Base-by-base conservation (phyloP, 37 sponge, comb jelly and placozoan species). In the Halichondria panicea region DNA sequence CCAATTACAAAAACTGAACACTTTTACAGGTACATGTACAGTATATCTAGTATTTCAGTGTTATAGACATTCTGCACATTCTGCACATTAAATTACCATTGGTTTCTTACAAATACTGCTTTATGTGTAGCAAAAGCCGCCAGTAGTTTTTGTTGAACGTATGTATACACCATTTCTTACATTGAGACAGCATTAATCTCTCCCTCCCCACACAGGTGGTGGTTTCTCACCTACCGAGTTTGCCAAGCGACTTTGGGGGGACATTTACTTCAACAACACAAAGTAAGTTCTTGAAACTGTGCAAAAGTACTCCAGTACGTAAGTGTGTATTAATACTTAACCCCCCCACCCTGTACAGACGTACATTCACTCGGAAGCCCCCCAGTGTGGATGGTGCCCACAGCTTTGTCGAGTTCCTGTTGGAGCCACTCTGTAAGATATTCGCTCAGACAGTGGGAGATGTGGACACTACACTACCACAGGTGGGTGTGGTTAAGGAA, bases 401-500 rank as follows among this genome's bases (percentile, higher is more conserved):
- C 60, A 95, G 83, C 46, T 98, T 98, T 66, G 87, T 95, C 0
- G 95, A 98, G 71, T 98, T 98, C 83, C 81, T 98, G 21, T 50
- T 98, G 55, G 93, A 95, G 43, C 99, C 99, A 1, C 87, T 98
- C 34, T 97, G 89, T 84, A 97, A 97, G 84, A 68, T 94, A 5
- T 69, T 81, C 36, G 78, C 80, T 39, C 89, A 97, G 89, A 63
- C 70, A 25, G 96, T 98, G 1, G 99, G 99, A 2, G 99, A 98
- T 61, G 96, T 89, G 54, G 96, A 98, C 77, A 89, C 84, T 15
- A 90, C 93, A 40, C 82, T 98, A 18, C 80, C 93, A 9, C 83
- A 89, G 48, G n/a, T n/a, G n/a, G n/a, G n/a, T n/a, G n/a, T n/a
- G n/a, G n/a, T n/a, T n/a, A n/a, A n/a, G n/a, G n/a, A n/a, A n/a